Base-by-base conservation (phyloP, 64 coral and sea anemone genomes). In the Stichodactyla mertensii region DNA sequence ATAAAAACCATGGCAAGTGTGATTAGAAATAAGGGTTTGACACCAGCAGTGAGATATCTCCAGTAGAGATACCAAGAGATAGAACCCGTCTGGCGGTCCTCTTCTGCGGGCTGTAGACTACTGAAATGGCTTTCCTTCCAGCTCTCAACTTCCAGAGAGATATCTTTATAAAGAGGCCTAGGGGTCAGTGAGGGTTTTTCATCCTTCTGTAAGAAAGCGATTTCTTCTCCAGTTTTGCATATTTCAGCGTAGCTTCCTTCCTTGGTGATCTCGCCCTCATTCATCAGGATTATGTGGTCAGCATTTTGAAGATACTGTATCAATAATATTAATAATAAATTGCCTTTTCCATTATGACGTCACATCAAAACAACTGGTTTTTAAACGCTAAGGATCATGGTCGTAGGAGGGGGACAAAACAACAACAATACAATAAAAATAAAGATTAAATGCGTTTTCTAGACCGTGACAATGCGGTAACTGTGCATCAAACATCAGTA, bases 11-110 rank as follows among this genome's bases (percentile, higher is more conserved):
- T 12, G 22, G 78, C 51, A 16, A 89, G 24, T 31, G 52, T 18
- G 15, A 28, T 31, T 52, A 82, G 22, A 52, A 81, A 51, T 18
- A 57, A 6, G 14, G 60, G 16, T 45, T 27, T 20, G 12, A 89
- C 28, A n/a, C 87, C 87, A 36, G 87, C 87, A 51, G 77, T 81
- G 9, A 89, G 77, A 27, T 89, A 89, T 16, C 23, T 82, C 87
- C 87, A 89, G 78, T 89, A 89, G 51, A 82, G 22, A 10, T 28
- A 54, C 56, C 31, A 89, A 12, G 87, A 89, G 52, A 89, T 78
- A 4, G 87, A 57, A 24, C 87, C 87, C 11, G 59, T 82, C 77
- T 82, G 58, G 2, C 87, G 77, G 57, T 89, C 87, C 64, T 89
- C 87, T n/a, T 89, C 87, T 57, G 86, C 83, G 4, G 27, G 53